A percentile compares a stretch with the other conserved stretches of the same genome.
Evolutionary conservation across 1,140 invertebrate genomes (phyloP).

Genomic region (Delia radicum): DNA sequence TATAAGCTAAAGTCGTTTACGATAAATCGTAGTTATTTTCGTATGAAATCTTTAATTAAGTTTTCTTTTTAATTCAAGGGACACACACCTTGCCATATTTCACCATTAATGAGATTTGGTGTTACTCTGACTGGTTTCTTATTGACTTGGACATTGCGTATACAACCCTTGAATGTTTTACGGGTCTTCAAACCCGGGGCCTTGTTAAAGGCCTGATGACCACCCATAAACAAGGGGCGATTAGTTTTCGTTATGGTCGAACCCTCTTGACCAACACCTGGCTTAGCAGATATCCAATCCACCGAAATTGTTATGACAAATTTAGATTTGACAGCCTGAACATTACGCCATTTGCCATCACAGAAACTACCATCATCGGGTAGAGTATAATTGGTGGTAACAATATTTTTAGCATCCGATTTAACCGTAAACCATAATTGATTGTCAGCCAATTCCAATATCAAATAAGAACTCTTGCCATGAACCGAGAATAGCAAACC

Average conservation of each 20-base stretch:
- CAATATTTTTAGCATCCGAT: constrained; percentile 79
- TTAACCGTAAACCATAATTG: constrained; percentile 79
- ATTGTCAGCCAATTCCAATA: constrained; percentile 87
- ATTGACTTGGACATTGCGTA: constrained; percentile 71
- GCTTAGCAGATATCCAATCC: constrained; percentile 45
- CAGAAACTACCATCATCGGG: constrained; percentile 75
- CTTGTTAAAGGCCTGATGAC: constrained; percentile 66
- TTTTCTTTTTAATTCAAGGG: constrained; percentile 63
- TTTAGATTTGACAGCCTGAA: constrained; percentile 49
- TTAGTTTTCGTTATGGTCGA: constrained; percentile 76
- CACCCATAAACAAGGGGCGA: constrained; percentile 86
- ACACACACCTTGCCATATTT: constrained; percentile 71
- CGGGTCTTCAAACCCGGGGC: constrained; percentile 62
- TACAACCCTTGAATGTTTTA: constrained; percentile 80
- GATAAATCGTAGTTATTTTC: background rate
- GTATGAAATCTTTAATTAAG: background rate
- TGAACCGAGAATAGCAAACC: constrained; percentile 83
- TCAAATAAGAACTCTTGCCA: constrained; percentile 76
- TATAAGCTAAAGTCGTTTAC: background rate
- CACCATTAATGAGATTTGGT: constrained; percentile 63
- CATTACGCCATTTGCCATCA: constrained; percentile 89
- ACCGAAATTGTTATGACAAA: constrained; percentile 47
- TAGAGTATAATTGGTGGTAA: constrained; percentile 68
- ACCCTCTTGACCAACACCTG: constrained; percentile 62
- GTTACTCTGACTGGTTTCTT: constrained; percentile 63